Conservation (phyloP, 2,888 invertebrate genomes). For the Chloroclystis v-ata region DNA sequence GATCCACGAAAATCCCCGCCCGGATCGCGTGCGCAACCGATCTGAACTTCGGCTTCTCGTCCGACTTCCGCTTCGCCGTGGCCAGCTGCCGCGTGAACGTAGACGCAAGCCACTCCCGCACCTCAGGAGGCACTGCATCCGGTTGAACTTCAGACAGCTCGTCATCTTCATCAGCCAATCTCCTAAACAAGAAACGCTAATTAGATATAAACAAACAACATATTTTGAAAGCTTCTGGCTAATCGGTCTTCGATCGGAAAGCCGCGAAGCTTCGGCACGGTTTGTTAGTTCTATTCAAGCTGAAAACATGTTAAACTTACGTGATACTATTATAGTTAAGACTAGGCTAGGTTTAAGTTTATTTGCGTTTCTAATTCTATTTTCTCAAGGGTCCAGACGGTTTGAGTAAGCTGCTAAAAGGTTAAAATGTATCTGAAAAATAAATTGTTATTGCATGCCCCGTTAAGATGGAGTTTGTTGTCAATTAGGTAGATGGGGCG, state of each 20-base stretch:
- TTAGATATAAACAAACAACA: slow-evolving; percentile 7
- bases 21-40: slow-evolving; percentile 97
- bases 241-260: slow-evolving; percentile 30
- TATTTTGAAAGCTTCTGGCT: slow-evolving; percentile 17
- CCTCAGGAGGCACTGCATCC: slow-evolving; percentile 97
- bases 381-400: slow-evolving; percentile 24
- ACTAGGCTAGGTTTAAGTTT: slow-evolving; percentile 16
- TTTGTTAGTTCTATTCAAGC: slow-evolving; percentile 6
- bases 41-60: slow-evolving; percentile 93
- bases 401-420: slow-evolving; percentile 26
- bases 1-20: slow-evolving; percentile 97
- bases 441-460: slow-evolving; percentile 28
- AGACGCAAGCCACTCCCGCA: slow-evolving; percentile 96
- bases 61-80: slow-evolving; percentile 85
- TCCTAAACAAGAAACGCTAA: slow-evolving; percentile 67
- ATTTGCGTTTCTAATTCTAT: slow-evolving; percentile 26
- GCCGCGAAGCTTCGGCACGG: slow-evolving; percentile 36
- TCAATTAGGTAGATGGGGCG: slow-evolving; percentile 29
- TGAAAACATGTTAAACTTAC: slow-evolving; percentile 16
- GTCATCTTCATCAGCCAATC: slow-evolving; percentile 94
- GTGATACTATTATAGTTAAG: slow-evolving; percentile 14
- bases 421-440: slow-evolving; percentile 30
- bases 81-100: slow-evolving; percentile 95
- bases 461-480: slow-evolving; percentile 23
- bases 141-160: slow-evolving; percentile 97